A percentile compares a stretch with the other conserved stretches of the same genome.
Evolutionary conservation across 2,113 vertebrate genomes (phyloP).

Genomic region (Clinocottus analis): DNA sequence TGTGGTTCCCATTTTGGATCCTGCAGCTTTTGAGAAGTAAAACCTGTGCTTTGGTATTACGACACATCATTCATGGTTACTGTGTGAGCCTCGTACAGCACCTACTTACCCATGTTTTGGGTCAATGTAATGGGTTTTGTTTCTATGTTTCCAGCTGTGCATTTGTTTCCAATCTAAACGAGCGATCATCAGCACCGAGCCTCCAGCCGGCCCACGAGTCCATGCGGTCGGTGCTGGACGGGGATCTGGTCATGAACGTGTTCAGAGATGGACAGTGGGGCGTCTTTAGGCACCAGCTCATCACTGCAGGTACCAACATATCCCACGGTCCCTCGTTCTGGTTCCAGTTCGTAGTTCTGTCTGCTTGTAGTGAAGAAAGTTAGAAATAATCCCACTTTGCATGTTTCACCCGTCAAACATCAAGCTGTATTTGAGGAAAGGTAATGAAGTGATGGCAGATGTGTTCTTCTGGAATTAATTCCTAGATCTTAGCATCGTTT

Average conservation of each 20-base stretch:
- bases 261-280: slow-evolving; percentile 93
- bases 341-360: not conserved
- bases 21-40: not conserved
- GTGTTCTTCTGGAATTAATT: not conserved
- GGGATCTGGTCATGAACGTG: slow-evolving; percentile 91
- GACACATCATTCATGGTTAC: not conserved
- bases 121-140: not conserved
- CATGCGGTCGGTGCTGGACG: slow-evolving; percentile 81
- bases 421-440: not conserved
- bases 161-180: slow-evolving; percentile 88
- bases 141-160: slow-evolving; percentile 83
- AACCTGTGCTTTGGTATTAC: not conserved
- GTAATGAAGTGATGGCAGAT: not conserved
- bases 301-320: slow-evolving; percentile 83
- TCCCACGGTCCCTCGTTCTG: not conserved
- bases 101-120: not conserved
- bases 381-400: not conserved
- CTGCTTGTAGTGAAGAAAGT: not conserved
- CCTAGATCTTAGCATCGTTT: not conserved
- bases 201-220: slow-evolving; percentile 73
- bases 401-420: too few relatives aligned
- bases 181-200: slow-evolving; percentile 75
- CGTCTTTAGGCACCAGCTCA: slow-evolving; percentile 88
- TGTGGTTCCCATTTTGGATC: not conserved
- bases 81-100: not conserved